Percentiles rank a stretch among this genome's conserved stretches.
Evolutionary conservation across 1,140 invertebrate genomes (phyloP).

Genomic region (Drosophila sulfurigaster): DNA sequence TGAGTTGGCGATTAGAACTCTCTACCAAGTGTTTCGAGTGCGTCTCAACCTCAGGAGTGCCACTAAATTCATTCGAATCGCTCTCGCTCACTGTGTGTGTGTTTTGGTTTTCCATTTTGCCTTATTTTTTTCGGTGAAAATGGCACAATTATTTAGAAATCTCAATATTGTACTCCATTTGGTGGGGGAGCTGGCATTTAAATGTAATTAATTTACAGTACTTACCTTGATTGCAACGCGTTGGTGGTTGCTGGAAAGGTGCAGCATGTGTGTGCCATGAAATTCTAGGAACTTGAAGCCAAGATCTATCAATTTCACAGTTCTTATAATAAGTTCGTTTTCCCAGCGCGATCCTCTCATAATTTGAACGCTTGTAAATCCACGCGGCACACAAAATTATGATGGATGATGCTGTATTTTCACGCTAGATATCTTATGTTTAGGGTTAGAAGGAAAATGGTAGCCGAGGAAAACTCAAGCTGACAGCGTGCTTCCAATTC

Average conservation of each 20-base stretch:
- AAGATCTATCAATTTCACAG: slow-evolving; percentile 67
- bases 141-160: slow-evolving; percentile 67
- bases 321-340: slow-evolving; percentile 61
- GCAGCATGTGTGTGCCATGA: slow-evolving; percentile 2
- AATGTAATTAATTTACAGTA: slow-evolving; percentile 71
- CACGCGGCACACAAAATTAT: slow-evolving; percentile 76
- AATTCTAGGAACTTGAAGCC: slow-evolving; percentile 47
- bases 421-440: slow-evolving; percentile 52
- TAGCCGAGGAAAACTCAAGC: slow-evolving; percentile 58
- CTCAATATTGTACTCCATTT: slow-evolving; percentile 11
- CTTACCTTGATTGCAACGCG: slow-evolving; percentile 29
- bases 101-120: slow-evolving; percentile 32
- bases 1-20: slow-evolving; percentile 79
- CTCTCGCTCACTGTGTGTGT: slow-evolving; percentile 24
- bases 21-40: slow-evolving; percentile 44
- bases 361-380: slow-evolving; percentile 81
- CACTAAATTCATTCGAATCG: slow-evolving; percentile 72
- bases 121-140: slow-evolving; percentile 35
- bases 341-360: slow-evolving; percentile 53
- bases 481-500: slow-evolving; percentile 63
- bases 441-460: slow-evolving; percentile 20
- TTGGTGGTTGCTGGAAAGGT: background rate
- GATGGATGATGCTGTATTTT: slow-evolving; percentile 76
- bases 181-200: slow-evolving; percentile 55
- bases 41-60: slow-evolving; percentile 43